These are phyloP conservation scores for Callaeas wilsoni DNA, from an alignment of 2,113 vertebrate species.

Conservation along the genomic window DNA sequence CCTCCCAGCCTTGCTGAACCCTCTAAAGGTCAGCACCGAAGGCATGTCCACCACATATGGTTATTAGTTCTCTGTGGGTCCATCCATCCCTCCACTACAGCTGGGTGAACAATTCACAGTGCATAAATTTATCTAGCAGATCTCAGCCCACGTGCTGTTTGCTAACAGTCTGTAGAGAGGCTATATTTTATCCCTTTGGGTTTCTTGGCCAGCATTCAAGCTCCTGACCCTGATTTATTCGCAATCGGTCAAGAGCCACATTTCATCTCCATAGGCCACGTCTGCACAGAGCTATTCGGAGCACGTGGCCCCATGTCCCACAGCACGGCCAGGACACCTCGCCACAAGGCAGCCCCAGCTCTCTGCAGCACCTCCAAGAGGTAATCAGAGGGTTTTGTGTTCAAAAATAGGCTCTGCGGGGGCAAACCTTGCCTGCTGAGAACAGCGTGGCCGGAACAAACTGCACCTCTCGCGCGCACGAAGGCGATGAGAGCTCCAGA, in stretches of 20 bases:
- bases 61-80: constrained; percentile 34
- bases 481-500: neutral
- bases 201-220: constrained; percentile 59
- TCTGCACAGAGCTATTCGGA: neutral
- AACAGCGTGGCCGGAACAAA: neutral
- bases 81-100: constrained; percentile 25
- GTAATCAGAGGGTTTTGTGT: neutral
- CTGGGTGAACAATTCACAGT: constrained; percentile 62
- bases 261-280: constrained; percentile 23
- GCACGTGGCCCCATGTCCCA: neutral
- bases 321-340: neutral
- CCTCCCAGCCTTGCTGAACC: neutral
- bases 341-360: neutral
- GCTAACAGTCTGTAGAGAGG: constrained; percentile 52
- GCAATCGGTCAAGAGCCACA: constrained; percentile 52
- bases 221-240: constrained; percentile 60
- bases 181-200: constrained; percentile 64
- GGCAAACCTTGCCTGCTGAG: neutral
- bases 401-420: constrained; percentile 15
- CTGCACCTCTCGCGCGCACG: neutral
- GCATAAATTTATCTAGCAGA: constrained; percentile 66
- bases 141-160: constrained; percentile 62
- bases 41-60: constrained; percentile 61
- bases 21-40: constrained; percentile 32
- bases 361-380: neutral